Conservation (phyloP, 92 coral and sea anemone species). For the Paramuricea clavata region DNA sequence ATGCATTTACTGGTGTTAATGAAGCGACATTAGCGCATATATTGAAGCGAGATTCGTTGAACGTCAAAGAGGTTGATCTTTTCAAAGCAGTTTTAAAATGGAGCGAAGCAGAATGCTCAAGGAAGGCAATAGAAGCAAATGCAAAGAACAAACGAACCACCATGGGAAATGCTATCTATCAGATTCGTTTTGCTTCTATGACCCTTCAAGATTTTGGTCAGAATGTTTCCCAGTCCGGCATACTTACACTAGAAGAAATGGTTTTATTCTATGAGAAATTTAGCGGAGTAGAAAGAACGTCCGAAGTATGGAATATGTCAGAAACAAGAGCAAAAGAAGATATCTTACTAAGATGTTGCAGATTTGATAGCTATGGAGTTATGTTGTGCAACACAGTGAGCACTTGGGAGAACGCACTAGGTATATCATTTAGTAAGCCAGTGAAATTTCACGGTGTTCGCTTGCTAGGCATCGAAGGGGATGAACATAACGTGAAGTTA, state of each 20-base stretch:
- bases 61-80: conserved; percentile 70
- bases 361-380: not conserved
- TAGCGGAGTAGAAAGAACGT: not conserved
- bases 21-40: conserved; percentile 64
- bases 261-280: not conserved
- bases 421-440: conserved; percentile 4
- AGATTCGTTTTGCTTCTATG: conserved; percentile 73
- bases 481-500: not conserved
- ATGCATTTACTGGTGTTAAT: conserved; percentile 58
- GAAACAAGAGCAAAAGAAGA: not conserved
- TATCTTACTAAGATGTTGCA: not conserved
- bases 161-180: conserved; percentile 68
- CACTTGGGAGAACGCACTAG: not conserved
- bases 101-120: conserved; percentile 43
- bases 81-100: conserved; percentile 72
- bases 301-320: not conserved
- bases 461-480: not conserved
- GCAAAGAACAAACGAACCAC: conserved; percentile 58
- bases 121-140: conserved; percentile 11
- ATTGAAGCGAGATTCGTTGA: conserved; percentile 66
- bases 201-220: conserved; percentile 61
- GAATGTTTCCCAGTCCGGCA: not conserved
- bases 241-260: not conserved
- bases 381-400: not conserved
- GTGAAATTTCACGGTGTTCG: not conserved